These are phyloP conservation scores for Muscicapa comitata DNA, from an alignment of 2,797 vertebrate species.

Conservation along the genomic window DNA sequence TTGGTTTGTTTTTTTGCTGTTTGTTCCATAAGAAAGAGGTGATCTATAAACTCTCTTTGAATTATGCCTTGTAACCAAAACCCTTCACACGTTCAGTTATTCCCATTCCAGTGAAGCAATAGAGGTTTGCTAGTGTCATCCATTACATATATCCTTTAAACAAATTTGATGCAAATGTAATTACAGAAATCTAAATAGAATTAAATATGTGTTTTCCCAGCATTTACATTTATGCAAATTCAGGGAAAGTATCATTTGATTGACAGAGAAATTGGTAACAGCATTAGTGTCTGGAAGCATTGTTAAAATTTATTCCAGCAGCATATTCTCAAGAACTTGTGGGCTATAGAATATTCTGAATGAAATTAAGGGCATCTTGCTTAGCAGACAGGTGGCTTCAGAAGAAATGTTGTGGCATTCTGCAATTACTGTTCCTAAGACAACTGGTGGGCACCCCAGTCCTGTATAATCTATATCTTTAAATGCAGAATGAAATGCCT, in stretches of 20 bases:
- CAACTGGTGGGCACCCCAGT: not conserved
- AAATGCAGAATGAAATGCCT: not conserved
- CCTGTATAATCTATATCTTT: not conserved
- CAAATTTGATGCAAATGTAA: not conserved
- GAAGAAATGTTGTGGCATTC: not conserved
- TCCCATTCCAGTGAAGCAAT: not conserved
- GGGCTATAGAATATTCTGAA: not conserved
- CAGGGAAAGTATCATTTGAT: not conserved
- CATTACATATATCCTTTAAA: not conserved
- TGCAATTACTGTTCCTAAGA: not conserved
- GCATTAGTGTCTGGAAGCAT: not conserved
- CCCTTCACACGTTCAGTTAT: not conserved
- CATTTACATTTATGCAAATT: constrained; percentile 27
- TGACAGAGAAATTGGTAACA: not conserved
- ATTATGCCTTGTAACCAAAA: not conserved
- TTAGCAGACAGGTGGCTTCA: not conserved
- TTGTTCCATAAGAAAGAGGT: not conserved
- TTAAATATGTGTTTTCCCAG: not conserved
- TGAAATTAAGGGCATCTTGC: not conserved
- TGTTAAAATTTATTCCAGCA: not conserved
- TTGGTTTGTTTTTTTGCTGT: not conserved
- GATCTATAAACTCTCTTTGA: not conserved
- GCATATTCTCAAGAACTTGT: not conserved
- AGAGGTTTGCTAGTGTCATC: not conserved
- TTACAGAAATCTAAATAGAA: not conserved